Conservation (phyloP, 2,113 vertebrate species). For the Corythoichthys haematopterus region DNA sequence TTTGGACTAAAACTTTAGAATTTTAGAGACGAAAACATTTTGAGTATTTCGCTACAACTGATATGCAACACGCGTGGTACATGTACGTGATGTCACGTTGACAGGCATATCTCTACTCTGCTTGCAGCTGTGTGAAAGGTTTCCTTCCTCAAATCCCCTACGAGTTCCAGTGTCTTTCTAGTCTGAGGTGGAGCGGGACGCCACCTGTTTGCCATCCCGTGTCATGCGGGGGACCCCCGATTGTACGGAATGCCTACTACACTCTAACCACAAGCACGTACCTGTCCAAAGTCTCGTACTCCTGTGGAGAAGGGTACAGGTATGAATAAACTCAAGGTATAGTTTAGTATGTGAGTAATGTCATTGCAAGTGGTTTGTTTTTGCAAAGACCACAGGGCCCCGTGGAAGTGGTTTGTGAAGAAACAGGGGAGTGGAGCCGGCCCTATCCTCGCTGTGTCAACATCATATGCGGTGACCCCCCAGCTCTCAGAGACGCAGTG, state of each 20-base stretch:
- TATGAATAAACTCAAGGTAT: constrained; percentile 55
- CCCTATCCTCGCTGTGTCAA: constrained; percentile 76
- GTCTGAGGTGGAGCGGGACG: constrained; percentile 78
- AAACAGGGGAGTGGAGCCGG: constrained; percentile 83
- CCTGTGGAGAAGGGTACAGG: constrained; percentile 86
- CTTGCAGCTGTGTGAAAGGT: constrained; percentile 82
- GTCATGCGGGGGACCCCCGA: constrained; percentile 75
- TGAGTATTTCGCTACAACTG: no score
- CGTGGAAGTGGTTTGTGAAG: constrained; percentile 78
- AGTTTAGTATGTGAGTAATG: neutral
- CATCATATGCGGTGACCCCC: constrained; percentile 81
- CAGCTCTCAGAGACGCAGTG: constrained; percentile 77
- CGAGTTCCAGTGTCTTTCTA: constrained; percentile 82
- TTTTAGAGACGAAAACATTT: no score
- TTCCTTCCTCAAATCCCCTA: constrained; percentile 77
- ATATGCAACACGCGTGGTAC: no score
- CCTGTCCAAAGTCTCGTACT: constrained; percentile 80
- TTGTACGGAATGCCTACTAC: constrained; percentile 77
- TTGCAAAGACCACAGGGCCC: constrained; percentile 83
- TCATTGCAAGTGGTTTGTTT: constrained; percentile 17
- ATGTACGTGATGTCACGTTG: no score
- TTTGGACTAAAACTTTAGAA: no score
- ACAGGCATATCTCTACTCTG: neutral
- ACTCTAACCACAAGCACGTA: constrained; percentile 75
- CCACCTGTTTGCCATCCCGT: constrained; percentile 81